phyloP scores from a whole-genome alignment of 2,113 vertebrate species.

The Micronycteris hirsuta region DNA sequence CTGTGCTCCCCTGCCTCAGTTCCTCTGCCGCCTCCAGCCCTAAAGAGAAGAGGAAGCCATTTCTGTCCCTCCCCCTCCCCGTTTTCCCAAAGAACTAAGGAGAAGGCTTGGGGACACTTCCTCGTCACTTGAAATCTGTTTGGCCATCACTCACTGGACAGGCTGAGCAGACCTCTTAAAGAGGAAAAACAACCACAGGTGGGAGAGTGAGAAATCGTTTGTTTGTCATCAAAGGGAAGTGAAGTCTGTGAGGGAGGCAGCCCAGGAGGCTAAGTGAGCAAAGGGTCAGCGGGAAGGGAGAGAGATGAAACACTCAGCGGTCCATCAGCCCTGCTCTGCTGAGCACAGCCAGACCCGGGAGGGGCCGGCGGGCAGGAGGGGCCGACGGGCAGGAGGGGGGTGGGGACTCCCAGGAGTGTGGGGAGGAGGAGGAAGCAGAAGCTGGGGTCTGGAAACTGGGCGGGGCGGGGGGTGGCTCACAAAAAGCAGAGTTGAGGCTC shows the following conservation, averaged over 20 bases:
- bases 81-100: background rate
- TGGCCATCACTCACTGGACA: background rate
- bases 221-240: background rate
- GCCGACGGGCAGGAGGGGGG: background rate
- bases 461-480: no score
- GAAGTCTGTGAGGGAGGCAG: background rate
- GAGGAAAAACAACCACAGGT: background rate
- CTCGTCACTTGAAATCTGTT: constrained; percentile 37
- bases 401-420: accelerated
- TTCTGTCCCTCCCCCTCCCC: background rate
- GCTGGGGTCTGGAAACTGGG: no score
- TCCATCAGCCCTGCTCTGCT: accelerated
- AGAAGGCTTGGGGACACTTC: background rate
- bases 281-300: background rate
- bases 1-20: background rate
- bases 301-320: background rate
- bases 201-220: background rate
- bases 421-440: background rate
- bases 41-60: background rate
- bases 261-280: background rate
- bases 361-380: background rate
- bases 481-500: background rate
- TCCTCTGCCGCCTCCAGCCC: background rate
- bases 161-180: background rate
- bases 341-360: background rate